Conservation (phyloP, 2,113 vertebrate genomes). For the Sebastes fasciatus region DNA sequence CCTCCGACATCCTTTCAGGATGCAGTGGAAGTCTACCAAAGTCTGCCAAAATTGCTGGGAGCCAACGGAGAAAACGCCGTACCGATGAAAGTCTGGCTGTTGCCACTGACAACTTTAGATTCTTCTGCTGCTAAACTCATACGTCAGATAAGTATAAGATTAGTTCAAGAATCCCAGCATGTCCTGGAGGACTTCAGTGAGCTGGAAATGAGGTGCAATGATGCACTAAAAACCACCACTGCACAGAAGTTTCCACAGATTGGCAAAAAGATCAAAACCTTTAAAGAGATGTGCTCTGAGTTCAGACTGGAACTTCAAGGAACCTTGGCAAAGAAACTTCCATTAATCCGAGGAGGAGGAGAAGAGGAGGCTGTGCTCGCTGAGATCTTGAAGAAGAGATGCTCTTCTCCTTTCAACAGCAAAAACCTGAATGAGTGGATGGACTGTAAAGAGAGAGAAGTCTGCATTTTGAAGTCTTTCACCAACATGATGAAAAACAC, state of each 20-base stretch:
- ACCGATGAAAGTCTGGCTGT: too few relatives aligned
- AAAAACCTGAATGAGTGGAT: too few relatives aligned
- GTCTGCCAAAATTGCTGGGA: too few relatives aligned
- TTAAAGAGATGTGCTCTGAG: slow-evolving; percentile 35
- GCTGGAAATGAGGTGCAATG: slow-evolving; percentile 65
- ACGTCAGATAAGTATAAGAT: slow-evolving; percentile 50
- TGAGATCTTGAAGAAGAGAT: slow-evolving; percentile 30
- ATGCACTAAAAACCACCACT: slow-evolving; percentile 31
- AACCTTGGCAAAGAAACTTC: slow-evolving; percentile 32
- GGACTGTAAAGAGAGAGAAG: too few relatives aligned
- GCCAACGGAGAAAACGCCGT: too few relatives aligned
- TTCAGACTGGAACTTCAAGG: slow-evolving; percentile 46
- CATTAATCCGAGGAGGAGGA: slow-evolving; percentile 63
- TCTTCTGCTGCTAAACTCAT: too few relatives aligned
- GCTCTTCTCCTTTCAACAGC: slow-evolving; percentile 37
- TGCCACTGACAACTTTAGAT: too few relatives aligned
- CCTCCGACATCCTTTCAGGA: slow-evolving; percentile 63
- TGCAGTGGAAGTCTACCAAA: too few relatives aligned
- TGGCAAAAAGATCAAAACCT: slow-evolving; percentile 35
- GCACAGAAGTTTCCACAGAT: slow-evolving; percentile 60
- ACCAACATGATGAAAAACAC: too few relatives aligned
- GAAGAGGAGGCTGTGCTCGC: slow-evolving; percentile 54
- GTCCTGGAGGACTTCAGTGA: slow-evolving; percentile 54
- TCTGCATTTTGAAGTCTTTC: too few relatives aligned
- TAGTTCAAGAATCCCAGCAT: slow-evolving; percentile 42